Base-by-base conservation (phyloP, 2,888 invertebrate genomes). In the Ophraella communa region DNA sequence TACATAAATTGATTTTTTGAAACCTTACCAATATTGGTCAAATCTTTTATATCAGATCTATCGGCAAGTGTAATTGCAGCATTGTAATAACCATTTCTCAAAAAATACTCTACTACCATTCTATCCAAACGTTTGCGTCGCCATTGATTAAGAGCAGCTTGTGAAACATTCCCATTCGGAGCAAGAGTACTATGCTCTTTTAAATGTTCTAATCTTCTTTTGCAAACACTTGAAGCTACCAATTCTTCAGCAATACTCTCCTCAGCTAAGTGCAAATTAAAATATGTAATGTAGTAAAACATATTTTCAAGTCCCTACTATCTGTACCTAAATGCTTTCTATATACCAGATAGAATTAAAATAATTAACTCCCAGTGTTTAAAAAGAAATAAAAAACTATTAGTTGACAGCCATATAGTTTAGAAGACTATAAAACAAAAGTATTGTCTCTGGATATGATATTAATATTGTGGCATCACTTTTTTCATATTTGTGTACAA, bases 61-160 rank as follows among this genome's bases (percentile, higher is more conserved):
- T 92, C 90, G 0, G 96, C 94, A 23, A 99, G 84, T 76, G 91
- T 90, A 70, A 92, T 90, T 0, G 98, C 98, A 0, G 97, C 93
- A 77, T 94, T 94, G 80, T 99, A 98, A 83, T 96, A 97, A 0
- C 99, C 98, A 79, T 93, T 92, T 63, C 97, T 86, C 18, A 99
- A 86, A 78, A 98, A 93, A 82, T 98, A 97, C 80, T 99, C 98
- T 11, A 98, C 95, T 56, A 99, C 86, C 93, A 99, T 95, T 57
- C 99, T 88, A 83, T 98, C 97, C 59, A 98, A 84, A 27, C 98
- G 88, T 69, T 92, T 91, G 69, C 92, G 88, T 66, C 92, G 89
- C 94, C 95, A 96, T 69, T 91, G 90, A 79, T 88, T 89, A 62
- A 90, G 82, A 4, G 88, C 85, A 1, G 88, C 86, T 83, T 87